Conservation (phyloP, 2,888 invertebrate species). For the Girardia tigrina region DNA sequence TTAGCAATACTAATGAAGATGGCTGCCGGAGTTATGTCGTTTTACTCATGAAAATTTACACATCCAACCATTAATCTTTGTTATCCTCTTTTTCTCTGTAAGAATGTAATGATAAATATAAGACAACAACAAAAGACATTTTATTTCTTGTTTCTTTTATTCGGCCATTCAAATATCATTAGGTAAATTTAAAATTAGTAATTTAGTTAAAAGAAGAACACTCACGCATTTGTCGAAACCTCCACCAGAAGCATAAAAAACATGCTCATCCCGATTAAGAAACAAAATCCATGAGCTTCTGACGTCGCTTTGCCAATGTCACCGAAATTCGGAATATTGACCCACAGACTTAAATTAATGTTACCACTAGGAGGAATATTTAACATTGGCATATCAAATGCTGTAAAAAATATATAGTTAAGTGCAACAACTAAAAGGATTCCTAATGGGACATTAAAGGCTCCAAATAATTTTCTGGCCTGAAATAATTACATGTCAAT, state of each 20-base stretch:
- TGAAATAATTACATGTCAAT: no score
- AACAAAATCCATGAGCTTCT: background rate
- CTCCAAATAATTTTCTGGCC: constrained; percentile 26
- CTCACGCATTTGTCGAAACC: background rate
- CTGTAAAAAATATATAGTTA: background rate
- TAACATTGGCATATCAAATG: constrained; percentile 3
- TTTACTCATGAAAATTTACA: no score
- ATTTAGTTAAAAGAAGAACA: background rate
- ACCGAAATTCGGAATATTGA: background rate
- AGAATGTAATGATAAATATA: no score
- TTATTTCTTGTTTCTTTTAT: no score
- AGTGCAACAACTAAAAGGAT: constrained; percentile 20
- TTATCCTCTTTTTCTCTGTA: no score
- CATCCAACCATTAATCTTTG: no score
- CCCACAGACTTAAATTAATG: constrained; percentile 2
- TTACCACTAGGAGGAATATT: background rate
- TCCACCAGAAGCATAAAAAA: constrained; percentile 10
- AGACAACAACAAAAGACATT: no score
- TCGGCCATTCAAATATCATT: background rate
- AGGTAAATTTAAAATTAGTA: background rate
- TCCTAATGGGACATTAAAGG: constrained; percentile 32
- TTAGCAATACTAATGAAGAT: no score
- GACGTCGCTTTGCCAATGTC: no score
- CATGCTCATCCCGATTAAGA: constrained; percentile 20
- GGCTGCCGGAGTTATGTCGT: no score